Percentiles rank a stretch among this genome's conserved stretches.
Conservation (phyloP, 2,797 vertebrate genomes). For the Falco rusticolus region DNA sequence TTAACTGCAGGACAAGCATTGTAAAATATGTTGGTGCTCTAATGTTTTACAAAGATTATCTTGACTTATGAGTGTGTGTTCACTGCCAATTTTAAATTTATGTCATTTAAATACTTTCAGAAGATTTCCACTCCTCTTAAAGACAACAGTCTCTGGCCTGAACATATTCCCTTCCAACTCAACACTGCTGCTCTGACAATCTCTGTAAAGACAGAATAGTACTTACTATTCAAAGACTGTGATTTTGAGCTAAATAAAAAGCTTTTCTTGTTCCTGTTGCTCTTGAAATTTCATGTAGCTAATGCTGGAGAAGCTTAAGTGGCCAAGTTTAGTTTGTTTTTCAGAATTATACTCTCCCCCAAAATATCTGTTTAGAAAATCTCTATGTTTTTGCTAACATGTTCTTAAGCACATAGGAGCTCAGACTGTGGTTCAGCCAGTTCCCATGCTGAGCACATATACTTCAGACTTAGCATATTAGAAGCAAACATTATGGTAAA, state of each 20-base stretch:
- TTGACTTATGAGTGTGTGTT: not conserved
- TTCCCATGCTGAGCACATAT: not conserved
- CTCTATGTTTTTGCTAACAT: not conserved
- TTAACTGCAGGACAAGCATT: not conserved
- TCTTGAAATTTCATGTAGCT: not conserved
- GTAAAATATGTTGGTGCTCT: not conserved
- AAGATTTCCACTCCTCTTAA: constrained; percentile 14
- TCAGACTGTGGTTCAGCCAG: not conserved
- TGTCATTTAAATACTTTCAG: constrained; percentile 14
- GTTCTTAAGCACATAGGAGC: not conserved
- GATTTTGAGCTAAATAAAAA: not conserved
- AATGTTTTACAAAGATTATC: not conserved
- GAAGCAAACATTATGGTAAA: not conserved
- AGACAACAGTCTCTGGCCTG: not conserved
- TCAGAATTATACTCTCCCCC: not conserved
- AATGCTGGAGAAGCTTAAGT: not conserved
- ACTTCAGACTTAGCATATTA: not conserved
- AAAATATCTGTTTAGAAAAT: not conserved
- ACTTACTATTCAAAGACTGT: not conserved
- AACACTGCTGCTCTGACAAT: not conserved
- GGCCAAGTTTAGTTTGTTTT: not conserved
- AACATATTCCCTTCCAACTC: not conserved
- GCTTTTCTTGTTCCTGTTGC: not conserved
- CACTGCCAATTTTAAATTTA: constrained; percentile 9
- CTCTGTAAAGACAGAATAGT: not conserved